These are phyloP conservation scores for Galerucella pusilla DNA, from an alignment of 2,888 invertebrate species.

Conservation along the genomic window DNA sequence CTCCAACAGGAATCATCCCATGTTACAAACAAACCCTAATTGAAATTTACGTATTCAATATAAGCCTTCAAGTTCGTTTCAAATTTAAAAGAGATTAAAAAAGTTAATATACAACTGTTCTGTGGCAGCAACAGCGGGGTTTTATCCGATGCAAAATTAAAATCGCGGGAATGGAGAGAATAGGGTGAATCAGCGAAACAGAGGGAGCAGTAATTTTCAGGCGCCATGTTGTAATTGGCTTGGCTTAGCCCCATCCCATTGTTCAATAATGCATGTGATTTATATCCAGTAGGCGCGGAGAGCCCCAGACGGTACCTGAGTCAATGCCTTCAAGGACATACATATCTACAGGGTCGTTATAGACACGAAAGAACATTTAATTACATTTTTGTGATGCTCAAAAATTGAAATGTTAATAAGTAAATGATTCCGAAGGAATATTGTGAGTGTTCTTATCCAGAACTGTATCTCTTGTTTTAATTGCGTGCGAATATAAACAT, in stretches of 20 bases:
- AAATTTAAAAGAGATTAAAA: constrained; percentile 60
- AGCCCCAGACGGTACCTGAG: constrained; percentile 56
- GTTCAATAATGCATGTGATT: constrained; percentile 64
- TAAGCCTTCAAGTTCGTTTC: constrained; percentile 48
- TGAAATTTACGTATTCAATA: constrained; percentile 57
- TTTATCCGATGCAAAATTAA: constrained; percentile 55
- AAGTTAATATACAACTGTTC: constrained; percentile 48
- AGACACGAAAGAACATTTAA: background rate
- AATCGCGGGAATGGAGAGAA: constrained; percentile 49
- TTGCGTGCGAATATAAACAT: too few species aligned
- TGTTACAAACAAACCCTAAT: constrained; percentile 44
- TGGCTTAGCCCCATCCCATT: constrained; percentile 60
- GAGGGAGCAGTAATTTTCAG: constrained; percentile 50
- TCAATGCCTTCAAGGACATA: constrained; percentile 36
- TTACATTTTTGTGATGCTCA: too few species aligned
- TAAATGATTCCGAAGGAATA: too few species aligned
- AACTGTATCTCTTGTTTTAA: too few species aligned
- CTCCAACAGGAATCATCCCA: background rate
- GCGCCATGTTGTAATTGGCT: constrained; percentile 61
- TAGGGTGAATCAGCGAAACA: constrained; percentile 53
- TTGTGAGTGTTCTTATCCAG: too few species aligned
- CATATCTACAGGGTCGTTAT: background rate
- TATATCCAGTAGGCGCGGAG: constrained; percentile 57
- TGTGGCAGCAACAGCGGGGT: constrained; percentile 36
- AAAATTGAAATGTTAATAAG: background rate